These are phyloP conservation scores for Eristalis arbustorum DNA, from an alignment of 2,888 invertebrate genomes.

Conservation along the genomic window DNA sequence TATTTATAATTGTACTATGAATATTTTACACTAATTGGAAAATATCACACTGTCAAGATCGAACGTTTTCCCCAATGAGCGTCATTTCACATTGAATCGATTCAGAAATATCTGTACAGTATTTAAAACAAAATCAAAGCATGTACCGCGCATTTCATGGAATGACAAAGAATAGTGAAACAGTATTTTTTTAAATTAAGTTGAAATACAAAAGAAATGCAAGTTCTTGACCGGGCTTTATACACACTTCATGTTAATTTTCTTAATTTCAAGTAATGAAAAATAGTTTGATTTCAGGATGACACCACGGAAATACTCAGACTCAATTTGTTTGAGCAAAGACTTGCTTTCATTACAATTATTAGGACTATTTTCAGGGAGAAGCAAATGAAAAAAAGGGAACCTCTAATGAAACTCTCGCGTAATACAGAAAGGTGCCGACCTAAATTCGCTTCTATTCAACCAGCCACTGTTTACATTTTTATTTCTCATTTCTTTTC, in stretches of 20 bases:
- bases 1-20: no score
- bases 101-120: no score
- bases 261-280: not conserved
- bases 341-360: not conserved
- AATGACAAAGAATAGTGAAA: not conserved
- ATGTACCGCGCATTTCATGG: no score
- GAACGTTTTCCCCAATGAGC: no score
- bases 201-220: not conserved
- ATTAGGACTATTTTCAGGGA: not conserved
- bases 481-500: slow-evolving; percentile 25
- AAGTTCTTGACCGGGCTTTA: not conserved
- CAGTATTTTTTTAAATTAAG: not conserved
- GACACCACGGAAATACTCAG: not conserved
- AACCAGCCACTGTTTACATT: slow-evolving; percentile 17
- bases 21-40: no score
- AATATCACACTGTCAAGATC: no score
- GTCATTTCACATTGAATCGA: no score
- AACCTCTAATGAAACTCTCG: slow-evolving; percentile 1
- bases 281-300: not conserved
- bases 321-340: not conserved
- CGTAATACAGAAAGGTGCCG: slow-evolving; percentile 24
- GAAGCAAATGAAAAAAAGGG: not conserved
- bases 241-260: not conserved
- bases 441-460: slow-evolving; percentile 30
- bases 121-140: no score